Evolutionary conservation across 1,140 invertebrate species (phyloP).

Genomic region (Meloidogyne exigua): DNA sequence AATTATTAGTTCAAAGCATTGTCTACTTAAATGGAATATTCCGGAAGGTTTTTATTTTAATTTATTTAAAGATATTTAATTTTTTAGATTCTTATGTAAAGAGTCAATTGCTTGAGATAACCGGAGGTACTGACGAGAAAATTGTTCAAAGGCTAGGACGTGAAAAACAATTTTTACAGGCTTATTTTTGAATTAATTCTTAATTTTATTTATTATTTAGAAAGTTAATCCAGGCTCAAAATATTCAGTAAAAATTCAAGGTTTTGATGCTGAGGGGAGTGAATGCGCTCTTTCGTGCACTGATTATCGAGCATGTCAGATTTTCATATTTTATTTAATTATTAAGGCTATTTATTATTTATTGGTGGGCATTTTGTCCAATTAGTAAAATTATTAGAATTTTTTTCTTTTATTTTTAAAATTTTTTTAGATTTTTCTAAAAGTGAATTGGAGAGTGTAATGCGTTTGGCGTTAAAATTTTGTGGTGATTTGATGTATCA

Average conservation of each 20-base stretch:
- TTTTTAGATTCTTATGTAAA: background rate
- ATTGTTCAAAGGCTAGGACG: background rate
- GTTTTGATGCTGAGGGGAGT: background rate
- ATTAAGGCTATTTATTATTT: too few species aligned
- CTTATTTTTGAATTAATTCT: background rate
- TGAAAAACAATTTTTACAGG: background rate
- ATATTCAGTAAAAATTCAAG: conserved; percentile 12
- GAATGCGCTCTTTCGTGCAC: background rate
- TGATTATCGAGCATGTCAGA: conserved; percentile 16
- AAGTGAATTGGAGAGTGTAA: conserved; percentile 3
- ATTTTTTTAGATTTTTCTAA: conserved; percentile 13
- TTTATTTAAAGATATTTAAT: background rate
- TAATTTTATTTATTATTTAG: background rate
- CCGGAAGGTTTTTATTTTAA: background rate
- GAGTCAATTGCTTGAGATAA: background rate
- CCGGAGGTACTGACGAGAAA: background rate
- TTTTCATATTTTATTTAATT: too few species aligned
- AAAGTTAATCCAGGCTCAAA: background rate
- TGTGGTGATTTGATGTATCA: conserved; percentile 23
- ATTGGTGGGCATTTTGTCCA: too few species aligned
- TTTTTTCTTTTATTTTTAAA: too few species aligned
- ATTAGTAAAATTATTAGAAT: too few species aligned
- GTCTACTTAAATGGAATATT: conserved; percentile 2
- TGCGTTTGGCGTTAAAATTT: conserved; percentile 3
- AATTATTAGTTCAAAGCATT: background rate